Evolutionary conservation across 2,888 invertebrate species (phyloP), one percentile per base, ranked within the genome.

Genomic region (Apotomis betuletana): DNA sequence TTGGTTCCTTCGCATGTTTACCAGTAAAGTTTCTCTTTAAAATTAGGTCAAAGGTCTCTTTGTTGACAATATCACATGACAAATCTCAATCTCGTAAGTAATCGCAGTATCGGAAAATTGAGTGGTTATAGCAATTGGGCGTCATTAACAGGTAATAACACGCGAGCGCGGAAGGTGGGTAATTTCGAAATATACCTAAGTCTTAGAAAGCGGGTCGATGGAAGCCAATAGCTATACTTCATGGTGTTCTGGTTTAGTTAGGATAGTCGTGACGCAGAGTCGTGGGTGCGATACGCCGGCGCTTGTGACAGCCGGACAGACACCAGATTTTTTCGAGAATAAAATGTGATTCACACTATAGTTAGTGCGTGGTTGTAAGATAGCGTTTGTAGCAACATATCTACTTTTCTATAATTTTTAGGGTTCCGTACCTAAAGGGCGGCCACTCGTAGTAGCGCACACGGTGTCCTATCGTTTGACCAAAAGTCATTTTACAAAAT

Each of bases 241-340:
- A 74, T 75, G 70, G 67, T 71, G 76, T 77, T 77, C 78, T 77
- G 75, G 79, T 78, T 80, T 78, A 75, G 75, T 80, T 78, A 61
- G 58, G 69, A 72, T 60, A 55, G 49, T 78, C 80, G 81, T 87
- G 87, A 87, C 79, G 86, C 85, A 87, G 77, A 78, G 73, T 67
- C 77, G 84, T 83, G 80, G 83, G 81, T 78, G 79, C 76, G 65
- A 78, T 58, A 64, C 55, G 57, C 58, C 51, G 58, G 58, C 73
- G 70, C 58, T 75, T 76, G 73, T 72, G 74, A 77, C 76, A 76
- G 70, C 64, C 71, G 70, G 75, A 77, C 62, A 36, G 2, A 61
- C 52, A 58, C 46, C 57, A 75, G 73, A 71, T 65, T 71, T 68
- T 80, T 75, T 75, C 71, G 57, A 77, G 72, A 78, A 79, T 65